Evolutionary conservation across 2,113 vertebrate species (phyloP).

Genomic region (Raja brachyura): DNA sequence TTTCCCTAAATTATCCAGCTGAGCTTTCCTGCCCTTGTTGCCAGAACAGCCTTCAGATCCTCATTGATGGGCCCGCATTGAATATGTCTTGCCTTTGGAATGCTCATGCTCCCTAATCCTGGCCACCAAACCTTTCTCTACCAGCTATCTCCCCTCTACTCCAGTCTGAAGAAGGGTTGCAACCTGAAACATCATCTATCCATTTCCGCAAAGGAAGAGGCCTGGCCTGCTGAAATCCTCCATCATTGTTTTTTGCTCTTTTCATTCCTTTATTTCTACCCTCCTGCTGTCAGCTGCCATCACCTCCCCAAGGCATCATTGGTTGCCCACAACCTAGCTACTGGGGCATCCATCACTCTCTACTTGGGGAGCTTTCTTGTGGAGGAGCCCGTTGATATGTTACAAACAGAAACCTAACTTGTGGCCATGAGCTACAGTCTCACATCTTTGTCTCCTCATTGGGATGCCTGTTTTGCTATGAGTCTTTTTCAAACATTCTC

Average conservation of each 20-base stretch:
- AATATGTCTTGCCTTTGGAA: neutral
- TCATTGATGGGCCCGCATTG: neutral
- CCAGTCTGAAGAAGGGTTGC: too few relatives aligned
- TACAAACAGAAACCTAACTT: too few relatives aligned
- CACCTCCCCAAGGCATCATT: neutral
- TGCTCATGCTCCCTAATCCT: neutral
- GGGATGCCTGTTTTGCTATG: neutral
- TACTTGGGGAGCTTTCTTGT: neutral
- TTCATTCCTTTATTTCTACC: neutral
- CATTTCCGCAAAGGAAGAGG: too few relatives aligned
- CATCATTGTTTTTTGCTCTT: too few relatives aligned
- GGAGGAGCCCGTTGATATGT: too few relatives aligned
- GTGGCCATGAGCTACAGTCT: neutral
- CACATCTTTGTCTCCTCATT: neutral
- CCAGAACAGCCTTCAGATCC: neutral
- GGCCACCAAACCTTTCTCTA: too few relatives aligned
- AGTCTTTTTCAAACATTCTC: neutral
- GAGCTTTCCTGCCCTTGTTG: neutral
- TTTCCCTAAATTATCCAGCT: neutral
- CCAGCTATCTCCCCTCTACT: too few relatives aligned
- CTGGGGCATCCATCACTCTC: neutral
- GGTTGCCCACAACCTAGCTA: neutral
- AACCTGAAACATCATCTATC: too few relatives aligned
- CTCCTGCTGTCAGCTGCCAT: neutral
- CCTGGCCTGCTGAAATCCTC: too few relatives aligned